phyloP scores from a whole-genome alignment of 2,113 vertebrate genomes.

The Channa argus region DNA sequence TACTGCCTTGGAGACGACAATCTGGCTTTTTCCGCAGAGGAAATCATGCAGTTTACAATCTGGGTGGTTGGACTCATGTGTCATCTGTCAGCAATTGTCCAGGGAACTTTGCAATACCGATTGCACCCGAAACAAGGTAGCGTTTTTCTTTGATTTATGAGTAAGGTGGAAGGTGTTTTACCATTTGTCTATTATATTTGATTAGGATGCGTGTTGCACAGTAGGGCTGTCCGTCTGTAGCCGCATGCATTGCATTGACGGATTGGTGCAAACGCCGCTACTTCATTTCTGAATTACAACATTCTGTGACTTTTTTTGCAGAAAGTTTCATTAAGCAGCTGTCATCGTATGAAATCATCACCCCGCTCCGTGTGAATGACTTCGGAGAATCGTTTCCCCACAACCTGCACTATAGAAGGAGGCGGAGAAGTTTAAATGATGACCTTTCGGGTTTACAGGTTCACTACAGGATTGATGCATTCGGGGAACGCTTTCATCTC shows the following conservation, averaged over 20 bases:
- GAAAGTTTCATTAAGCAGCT: conserved; percentile 89
- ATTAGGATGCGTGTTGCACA: conserved; percentile 7
- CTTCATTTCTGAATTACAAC: conserved; percentile 4
- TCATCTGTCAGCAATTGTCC: conserved; percentile 85
- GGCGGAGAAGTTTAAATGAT: conserved; percentile 84
- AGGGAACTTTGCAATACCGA: conserved; percentile 80
- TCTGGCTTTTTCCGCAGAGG: conserved; percentile 68
- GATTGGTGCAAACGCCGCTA: neutral
- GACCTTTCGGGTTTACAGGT: conserved; percentile 78
- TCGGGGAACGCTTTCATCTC: conserved; percentile 92
- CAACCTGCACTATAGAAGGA: conserved; percentile 86
- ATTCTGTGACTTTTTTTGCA: conserved; percentile 62
- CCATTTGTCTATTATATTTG: neutral
- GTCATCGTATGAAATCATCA: conserved; percentile 92
- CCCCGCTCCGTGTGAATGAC: conserved; percentile 91
- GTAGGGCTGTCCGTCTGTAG: conserved; percentile 4
- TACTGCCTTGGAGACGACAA: conserved; percentile 71
- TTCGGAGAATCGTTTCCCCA: conserved; percentile 92
- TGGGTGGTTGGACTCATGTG: conserved; percentile 88
- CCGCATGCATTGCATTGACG: neutral
- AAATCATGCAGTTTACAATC: conserved; percentile 87
- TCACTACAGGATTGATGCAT: conserved; percentile 91
- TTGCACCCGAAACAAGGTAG: conserved; percentile 93
- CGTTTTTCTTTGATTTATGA: conserved; percentile 31
- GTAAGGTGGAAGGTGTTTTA: conserved; percentile 2